These are phyloP conservation scores for Volucella inanis DNA, from an alignment of 2,888 invertebrate genomes.

Conservation along the genomic window DNA sequence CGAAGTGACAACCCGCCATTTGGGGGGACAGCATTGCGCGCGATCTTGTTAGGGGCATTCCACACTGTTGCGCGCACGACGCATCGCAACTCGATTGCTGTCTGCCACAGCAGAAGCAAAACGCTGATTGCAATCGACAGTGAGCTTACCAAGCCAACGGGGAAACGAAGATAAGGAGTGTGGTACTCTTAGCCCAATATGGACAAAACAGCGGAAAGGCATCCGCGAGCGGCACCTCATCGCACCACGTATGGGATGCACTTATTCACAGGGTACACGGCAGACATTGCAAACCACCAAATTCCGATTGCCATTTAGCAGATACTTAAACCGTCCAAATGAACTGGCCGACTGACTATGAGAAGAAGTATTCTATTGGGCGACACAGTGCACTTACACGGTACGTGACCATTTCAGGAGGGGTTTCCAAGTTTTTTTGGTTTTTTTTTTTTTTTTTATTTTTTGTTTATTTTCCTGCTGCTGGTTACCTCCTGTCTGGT, in stretches of 20 bases:
- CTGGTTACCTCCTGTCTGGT: not conserved
- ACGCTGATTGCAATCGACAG: conserved; percentile 72
- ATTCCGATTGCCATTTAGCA: conserved; percentile 74
- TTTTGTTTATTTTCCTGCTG: not conserved
- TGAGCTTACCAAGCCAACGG: not conserved
- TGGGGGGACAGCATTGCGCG: conserved; percentile 68
- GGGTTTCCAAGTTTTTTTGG: conserved; percentile 5
- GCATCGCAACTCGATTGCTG: conserved; percentile 42
- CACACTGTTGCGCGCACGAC: conserved; percentile 70
- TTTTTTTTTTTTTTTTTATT: conserved; percentile 22
- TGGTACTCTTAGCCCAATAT: conserved; percentile 23
- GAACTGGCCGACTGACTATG: conserved; percentile 23
- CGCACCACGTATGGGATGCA: conserved; percentile 43
- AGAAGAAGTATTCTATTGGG: conserved; percentile 36
- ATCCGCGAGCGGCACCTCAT: conserved; percentile 59
- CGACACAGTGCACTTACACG: conserved; percentile 68
- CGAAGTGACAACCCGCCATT: conserved; percentile 70
- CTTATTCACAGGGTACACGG: conserved; percentile 37
- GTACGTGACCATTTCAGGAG: conserved; percentile 61
- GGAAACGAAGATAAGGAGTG: not conserved
- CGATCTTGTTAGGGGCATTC: conserved; percentile 73
- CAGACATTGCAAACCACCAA: conserved; percentile 44
- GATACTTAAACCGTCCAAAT: conserved; percentile 72
- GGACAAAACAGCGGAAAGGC: conserved; percentile 68
- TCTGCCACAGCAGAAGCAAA: conserved; percentile 60